Base-by-base conservation (phyloP, 2,113 vertebrate genomes). In the Fulica atra region DNA sequence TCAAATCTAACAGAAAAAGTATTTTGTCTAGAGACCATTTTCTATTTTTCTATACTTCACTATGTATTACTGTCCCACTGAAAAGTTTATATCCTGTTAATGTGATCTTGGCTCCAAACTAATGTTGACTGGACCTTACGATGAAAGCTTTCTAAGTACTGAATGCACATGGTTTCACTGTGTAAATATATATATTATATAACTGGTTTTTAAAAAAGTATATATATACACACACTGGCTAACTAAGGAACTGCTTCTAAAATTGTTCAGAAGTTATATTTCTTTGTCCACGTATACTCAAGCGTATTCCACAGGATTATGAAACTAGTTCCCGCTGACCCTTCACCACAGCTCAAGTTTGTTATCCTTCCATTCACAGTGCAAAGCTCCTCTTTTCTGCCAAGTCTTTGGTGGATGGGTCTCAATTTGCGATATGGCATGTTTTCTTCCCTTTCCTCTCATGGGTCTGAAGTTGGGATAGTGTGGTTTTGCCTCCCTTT, bases 271-370 rank as follows among this genome's bases (percentile, higher is more conserved):
- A 56, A 51, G 36, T 65, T 77, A n/a, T 4, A 2, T 82, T 76
- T 56, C 33, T 54, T 78, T 36, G 9, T 74, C 24, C 12, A 13
- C 18, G 15, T 42, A 15, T 42, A 21, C 29, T 79, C 33, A 85
- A 76, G 53, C 21, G 28, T 81, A 74, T 94, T 85, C 19, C 14
- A 4, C 59, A 59, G 29, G 7, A 11, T 59, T 86, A 63, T 53
- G 44, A 46, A 91, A 51, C 35, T n/a, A 19, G 79, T 96, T 93
- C 95, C 92, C 60, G 17, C 17, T 69, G 71, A 70, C 71, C 51
- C 70, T 93, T 96, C 96, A 97, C 97, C 94, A 96, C 64, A 96
- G 70, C 97, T 97, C 97, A 97, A 97, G 97, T 97, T 97, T 97
- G 96, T 94, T 94, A 25, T 13, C 56, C 84, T 91, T 90, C 81